Evolutionary conservation across 1,140 invertebrate genomes (phyloP), one percentile per base, ranked within the genome.

Genomic region (Limonius californicus): DNA sequence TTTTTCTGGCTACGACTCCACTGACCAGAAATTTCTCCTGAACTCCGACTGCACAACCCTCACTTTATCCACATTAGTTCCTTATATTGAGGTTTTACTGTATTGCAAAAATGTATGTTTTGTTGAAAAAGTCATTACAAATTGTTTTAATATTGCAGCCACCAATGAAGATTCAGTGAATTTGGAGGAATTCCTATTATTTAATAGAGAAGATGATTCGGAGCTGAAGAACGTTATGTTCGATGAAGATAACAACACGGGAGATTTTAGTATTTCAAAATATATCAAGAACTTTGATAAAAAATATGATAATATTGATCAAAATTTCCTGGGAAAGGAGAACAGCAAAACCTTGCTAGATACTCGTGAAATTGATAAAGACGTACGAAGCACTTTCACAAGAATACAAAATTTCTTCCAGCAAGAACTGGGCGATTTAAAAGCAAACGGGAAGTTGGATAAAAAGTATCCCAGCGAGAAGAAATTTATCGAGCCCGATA

Each of bases 111-210:
- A n/a, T n/a, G n/a, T n/a, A n/a, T n/a, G n/a, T n/a, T n/a, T n/a
- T n/a, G n/a, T n/a, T n/a, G n/a, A 50, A n/a, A 57, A 6, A 4
- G n/a, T 57, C 1, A 12, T 21, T n/a, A 45, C 30, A 57, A 42
- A 57, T 54, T 58, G 4, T 54, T 6, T 3, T 32, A 15, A 18
- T 15, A 30, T 55, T 39, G 2, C 32, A 63, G 50, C 32, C 9
- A 67, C 63, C 16, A 61, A 64, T 15, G 74, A 76, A 20, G 71
- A 72, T 42, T 56, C 19, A 32, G 61, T 74, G 64, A 74, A 73
- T 63, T 68, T 76, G 71, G 73, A 76, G 42, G 74, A 76, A 64
- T 76, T 76, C 69, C 61, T 75, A 21, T 56, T 74, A 27, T 74
- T 73, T 56, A 61, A 60, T 20, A 75, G 73, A 64, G 68, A 72